These are phyloP conservation scores for Lymantria monacha DNA, from an alignment of 2,888 invertebrate genomes.

Conservation along the genomic window DNA sequence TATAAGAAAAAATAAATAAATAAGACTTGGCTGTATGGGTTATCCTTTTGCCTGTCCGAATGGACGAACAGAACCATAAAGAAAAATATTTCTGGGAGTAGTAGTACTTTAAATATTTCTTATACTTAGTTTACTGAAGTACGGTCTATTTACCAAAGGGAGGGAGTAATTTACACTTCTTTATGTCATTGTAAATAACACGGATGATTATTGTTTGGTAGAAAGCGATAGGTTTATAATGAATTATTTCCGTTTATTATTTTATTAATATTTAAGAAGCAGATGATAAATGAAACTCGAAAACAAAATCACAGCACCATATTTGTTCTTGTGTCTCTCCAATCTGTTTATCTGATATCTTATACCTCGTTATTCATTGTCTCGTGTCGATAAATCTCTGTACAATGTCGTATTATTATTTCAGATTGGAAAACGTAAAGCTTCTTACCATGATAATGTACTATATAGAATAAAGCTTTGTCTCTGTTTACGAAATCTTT, in stretches of 20 bases:
- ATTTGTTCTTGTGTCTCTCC: conserved; percentile 8
- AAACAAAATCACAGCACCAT: conserved; percentile 4
- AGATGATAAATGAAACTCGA: conserved; percentile 15
- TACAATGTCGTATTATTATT: conserved; percentile 12
- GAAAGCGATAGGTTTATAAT: background rate
- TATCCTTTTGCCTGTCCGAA: too few species aligned
- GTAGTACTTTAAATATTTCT: too few species aligned
- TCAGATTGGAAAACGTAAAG: conserved; percentile 13
- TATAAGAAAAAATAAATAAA: too few species aligned
- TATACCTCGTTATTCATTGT: conserved; percentile 21
- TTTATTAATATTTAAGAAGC: conserved; percentile 2
- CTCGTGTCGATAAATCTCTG: conserved; percentile 16
- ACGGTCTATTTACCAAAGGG: too few species aligned
- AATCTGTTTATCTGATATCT: conserved; percentile 19
- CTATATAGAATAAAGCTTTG: conserved; percentile 1
- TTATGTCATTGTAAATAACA: too few species aligned
- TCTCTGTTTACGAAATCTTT: background rate
- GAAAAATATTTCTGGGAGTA: too few species aligned
- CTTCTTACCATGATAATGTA: background rate
- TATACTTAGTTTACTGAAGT: too few species aligned
- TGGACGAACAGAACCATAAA: too few species aligned
- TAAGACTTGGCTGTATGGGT: too few species aligned
- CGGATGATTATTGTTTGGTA: too few species aligned
- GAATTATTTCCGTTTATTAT: conserved; percentile 5
- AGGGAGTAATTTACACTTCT: too few species aligned